These are phyloP conservation scores for Drosophila kokeensis DNA, from an alignment of 2,888 invertebrate species.

Conservation along the genomic window DNA sequence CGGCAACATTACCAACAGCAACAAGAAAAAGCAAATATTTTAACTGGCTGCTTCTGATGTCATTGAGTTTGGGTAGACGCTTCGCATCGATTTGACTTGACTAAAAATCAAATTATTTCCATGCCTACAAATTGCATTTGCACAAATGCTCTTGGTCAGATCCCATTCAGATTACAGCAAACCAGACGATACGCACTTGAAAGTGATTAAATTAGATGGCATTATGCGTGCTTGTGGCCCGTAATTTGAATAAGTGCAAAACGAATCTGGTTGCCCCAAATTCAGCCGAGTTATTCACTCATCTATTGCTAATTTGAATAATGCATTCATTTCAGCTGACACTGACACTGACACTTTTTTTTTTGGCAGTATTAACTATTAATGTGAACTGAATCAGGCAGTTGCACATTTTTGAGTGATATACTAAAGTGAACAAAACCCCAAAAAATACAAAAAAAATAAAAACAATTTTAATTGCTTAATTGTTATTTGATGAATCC, in stretches of 20 bases:
- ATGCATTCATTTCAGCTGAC: not conserved
- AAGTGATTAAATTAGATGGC: conserved; percentile 44
- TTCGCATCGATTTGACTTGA: not conserved
- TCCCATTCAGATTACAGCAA: not conserved
- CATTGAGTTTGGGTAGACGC: not conserved
- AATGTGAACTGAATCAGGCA: not conserved
- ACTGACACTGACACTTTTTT: not conserved
- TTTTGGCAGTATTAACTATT: not conserved
- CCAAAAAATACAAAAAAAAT: not conserved
- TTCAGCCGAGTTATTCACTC: not conserved
- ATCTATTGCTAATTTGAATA: not conserved
- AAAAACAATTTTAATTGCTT: not conserved
- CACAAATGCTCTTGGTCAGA: conserved; percentile 3
- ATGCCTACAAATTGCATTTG: conserved; percentile 38
- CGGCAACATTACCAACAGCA: not conserved
- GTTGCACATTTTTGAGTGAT: not conserved
- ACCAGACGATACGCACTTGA: conserved; percentile 33
- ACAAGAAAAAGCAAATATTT: not conserved
- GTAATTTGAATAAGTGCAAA: conserved; percentile 4
- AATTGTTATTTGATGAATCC: too few species aligned
- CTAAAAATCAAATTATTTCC: conserved; percentile 33
- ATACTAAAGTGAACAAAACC: rapidly evolving
- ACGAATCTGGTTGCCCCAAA: not conserved
- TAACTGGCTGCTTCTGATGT: not conserved
- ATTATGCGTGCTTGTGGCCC: conserved; percentile 34